Evolutionary conservation across 1,140 invertebrate genomes (phyloP), one percentile per base, ranked within the genome.

Genomic region (Formica selysi): DNA sequence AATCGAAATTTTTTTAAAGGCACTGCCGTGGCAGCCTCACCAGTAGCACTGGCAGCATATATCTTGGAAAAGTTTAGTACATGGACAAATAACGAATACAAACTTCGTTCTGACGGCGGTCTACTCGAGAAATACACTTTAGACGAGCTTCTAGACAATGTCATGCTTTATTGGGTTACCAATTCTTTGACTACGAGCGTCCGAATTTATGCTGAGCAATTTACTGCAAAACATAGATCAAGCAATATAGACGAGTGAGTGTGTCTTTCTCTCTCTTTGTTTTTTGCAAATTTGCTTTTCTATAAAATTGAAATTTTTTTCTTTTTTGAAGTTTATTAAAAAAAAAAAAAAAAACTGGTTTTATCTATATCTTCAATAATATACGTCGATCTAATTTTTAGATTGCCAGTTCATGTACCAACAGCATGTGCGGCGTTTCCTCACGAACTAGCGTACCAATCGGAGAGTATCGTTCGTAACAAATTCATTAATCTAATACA

Each of bases 111-210:
- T 0, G 97, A 99, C 93, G 98, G 98, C 22, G 98, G 97, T 1
- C 91, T 99, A 0, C 95, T 96, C 0, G 95, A 96, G 65, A 96
- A 96, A 76, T 97, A 95, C 90, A 96, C 95, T 0, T 93, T 97
- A 67, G 97, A 98, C 70, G 97, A 98, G 88, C 93, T 99, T 4
- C 94, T 99, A 4, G 98, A 98, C 86, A 98, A 98, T 92, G 92
- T 99, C 0, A 99, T 98, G 97, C 93, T 99, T 41, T 99, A 99
- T 93, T 99, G 98, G 97, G 91, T 97, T 0, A 97, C 97, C 0
- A 96, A 96, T 83, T 96, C 96, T 1, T 97, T 98, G 2, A 97
- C 97, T 0, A 97, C 97, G 0, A 97, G 97, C 0, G 95, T 96
- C 91, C 95, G 98, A 76, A 94, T 98, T 7, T 98, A 98, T 89